Conservation (phyloP, 37 sponge, comb jelly and placozoan genomes). For the Sycon ciliatum region DNA sequence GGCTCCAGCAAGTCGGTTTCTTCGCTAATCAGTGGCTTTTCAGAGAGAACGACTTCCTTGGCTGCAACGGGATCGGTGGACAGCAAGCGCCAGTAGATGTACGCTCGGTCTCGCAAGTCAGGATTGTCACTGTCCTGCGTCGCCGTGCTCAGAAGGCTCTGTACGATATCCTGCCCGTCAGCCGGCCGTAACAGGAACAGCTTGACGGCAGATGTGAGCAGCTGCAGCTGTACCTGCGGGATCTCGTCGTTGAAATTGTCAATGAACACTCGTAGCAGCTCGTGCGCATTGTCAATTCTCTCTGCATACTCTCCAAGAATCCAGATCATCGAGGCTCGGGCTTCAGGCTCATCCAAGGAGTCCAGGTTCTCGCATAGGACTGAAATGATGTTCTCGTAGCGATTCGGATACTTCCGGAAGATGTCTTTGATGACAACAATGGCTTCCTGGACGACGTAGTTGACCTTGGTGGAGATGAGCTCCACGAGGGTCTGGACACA, state of each 20-base stretch:
- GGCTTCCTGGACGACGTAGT: conserved; percentile 96
- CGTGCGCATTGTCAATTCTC: conserved; percentile 88
- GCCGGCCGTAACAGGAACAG: conserved; percentile 87
- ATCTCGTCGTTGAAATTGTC: conserved; percentile 94
- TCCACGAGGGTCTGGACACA: conserved; percentile 92
- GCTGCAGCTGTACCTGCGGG: conserved; percentile 90
- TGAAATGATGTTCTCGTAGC: conserved; percentile 93
- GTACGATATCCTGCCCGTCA: conserved; percentile 88
- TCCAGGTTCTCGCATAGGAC: conserved; percentile 94
- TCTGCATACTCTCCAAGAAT: conserved; percentile 97
- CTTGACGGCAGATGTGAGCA: conserved; percentile 91
- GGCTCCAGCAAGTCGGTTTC: conserved; percentile 97
- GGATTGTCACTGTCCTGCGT: conserved; percentile 99
- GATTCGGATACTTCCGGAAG: conserved; percentile 95
- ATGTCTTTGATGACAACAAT: conserved; percentile 96
- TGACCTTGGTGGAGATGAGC: conserved; percentile 96
- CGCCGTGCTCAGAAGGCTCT: conserved; percentile 80
- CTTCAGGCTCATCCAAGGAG: conserved; percentile 98
- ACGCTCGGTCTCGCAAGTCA: conserved; percentile 90
- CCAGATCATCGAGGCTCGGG: conserved; percentile 99
- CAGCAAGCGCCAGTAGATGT: conserved; percentile 96
- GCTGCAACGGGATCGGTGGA: conserved; percentile 98
- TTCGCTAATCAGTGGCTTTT: conserved; percentile 95
- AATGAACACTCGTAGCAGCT: conserved; percentile 73
- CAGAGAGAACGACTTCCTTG: conserved; percentile 96